A percentile compares a stretch with the other conserved stretches of the same genome.
Evolutionary conservation across 1,140 invertebrate species (phyloP).

Genomic region (Eulimnadia texana): DNA sequence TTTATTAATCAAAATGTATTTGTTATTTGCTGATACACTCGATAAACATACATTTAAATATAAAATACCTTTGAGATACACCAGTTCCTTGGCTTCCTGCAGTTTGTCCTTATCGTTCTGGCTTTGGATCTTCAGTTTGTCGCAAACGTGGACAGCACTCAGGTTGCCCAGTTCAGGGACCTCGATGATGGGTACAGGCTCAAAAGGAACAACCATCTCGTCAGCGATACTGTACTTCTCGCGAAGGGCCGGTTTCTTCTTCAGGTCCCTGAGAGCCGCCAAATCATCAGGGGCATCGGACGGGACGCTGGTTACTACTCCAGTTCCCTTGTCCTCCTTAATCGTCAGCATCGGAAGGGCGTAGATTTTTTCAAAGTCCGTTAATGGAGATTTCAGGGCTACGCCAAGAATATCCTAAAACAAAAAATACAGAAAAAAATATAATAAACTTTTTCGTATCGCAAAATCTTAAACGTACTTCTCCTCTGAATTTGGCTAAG

Average conservation of each 20-base stretch:
- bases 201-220: constrained; percentile 78
- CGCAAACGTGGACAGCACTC: constrained; percentile 67
- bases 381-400: constrained; percentile 66
- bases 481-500: constrained; percentile 52
- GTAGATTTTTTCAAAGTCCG: constrained; percentile 68
- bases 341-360: constrained; percentile 95
- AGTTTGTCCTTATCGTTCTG: constrained; percentile 95
- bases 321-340: constrained; percentile 95
- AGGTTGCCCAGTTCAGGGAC: constrained; percentile 79
- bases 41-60: background rate
- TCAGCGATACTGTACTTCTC: constrained; percentile 87
- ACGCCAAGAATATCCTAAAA: constrained; percentile 51
- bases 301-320: constrained; percentile 94
- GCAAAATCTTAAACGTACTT: constrained; percentile 31
- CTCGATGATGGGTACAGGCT: constrained; percentile 83
- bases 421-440: constrained; percentile 18
- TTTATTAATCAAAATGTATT: no score
- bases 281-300: constrained; percentile 98
- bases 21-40: no score
- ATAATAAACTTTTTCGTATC: constrained; percentile 15
- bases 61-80: constrained; percentile 93
- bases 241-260: constrained; percentile 83
- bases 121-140: constrained; percentile 86
- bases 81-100: constrained; percentile 83
- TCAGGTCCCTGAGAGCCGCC: constrained; percentile 83